phyloP scores from a whole-genome alignment of 1,140 invertebrate genomes.

The Polypedilum pembai region DNA sequence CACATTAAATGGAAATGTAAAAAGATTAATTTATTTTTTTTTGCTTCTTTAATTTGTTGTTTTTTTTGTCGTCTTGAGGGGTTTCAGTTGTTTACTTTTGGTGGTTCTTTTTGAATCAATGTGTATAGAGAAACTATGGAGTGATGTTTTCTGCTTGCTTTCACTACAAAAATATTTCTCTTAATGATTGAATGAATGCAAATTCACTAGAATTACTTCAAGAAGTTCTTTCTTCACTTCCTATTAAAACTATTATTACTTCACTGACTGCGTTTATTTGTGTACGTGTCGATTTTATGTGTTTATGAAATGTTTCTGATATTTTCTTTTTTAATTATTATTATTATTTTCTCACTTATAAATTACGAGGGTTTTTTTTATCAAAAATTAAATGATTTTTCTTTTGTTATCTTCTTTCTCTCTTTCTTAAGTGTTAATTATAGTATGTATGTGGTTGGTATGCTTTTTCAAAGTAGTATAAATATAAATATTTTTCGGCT shows the following conservation, averaged over 20 bases:
- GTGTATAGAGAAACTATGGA: background rate
- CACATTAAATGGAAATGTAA: conserved; percentile 18
- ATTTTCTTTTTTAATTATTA: background rate
- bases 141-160: conserved; percentile 3
- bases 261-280: background rate
- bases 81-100: conserved; percentile 8
- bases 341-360: background rate
- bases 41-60: too few relatives aligned
- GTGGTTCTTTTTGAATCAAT: conserved; percentile 12
- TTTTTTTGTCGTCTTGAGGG: conserved; percentile 5
- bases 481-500: conserved; percentile 19
- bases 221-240: too few relatives aligned
- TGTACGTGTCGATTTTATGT: background rate
- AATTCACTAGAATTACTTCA: background rate
- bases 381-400: conserved; percentile 18
- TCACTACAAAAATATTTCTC: conserved; percentile 19
- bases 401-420: background rate
- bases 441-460: background rate
- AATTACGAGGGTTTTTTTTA: conserved; percentile 11
- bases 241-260: conserved; percentile 4
- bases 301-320: background rate
- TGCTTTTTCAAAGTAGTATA: conserved; percentile 18
- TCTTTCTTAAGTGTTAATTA: background rate
- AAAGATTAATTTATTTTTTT: background rate
- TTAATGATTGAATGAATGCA: conserved; percentile 18